Percentiles rank a stretch among this genome's conserved stretches.
Evolutionary conservation across 2,113 vertebrate genomes (phyloP).

Genomic region (Muscicapa adusta): DNA sequence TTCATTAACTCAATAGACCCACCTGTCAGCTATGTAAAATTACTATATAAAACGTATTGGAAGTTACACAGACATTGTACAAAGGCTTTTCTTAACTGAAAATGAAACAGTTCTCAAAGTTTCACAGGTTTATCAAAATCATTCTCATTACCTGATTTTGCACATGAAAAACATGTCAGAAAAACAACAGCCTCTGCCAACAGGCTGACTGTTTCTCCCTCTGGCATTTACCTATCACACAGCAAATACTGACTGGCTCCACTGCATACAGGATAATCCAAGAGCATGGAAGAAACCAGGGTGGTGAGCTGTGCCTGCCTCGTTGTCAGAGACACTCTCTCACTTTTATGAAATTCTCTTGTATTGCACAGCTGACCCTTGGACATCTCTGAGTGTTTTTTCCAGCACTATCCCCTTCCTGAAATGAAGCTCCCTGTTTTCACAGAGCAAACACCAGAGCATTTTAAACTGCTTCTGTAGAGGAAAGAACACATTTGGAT

Average conservation of each 20-base stretch:
- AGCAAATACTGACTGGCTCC: background rate
- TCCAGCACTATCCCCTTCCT: background rate
- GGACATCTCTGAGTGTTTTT: background rate
- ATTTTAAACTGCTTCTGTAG: background rate
- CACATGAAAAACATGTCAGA: background rate
- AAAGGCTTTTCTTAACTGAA: background rate
- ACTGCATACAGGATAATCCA: background rate
- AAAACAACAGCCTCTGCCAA: background rate
- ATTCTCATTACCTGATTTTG: background rate
- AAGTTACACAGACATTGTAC: background rate
- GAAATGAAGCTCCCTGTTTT: background rate
- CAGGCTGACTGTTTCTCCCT: background rate
- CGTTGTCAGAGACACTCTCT: background rate
- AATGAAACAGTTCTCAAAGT: background rate
- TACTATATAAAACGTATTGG: conserved; percentile 16
- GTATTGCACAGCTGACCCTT: background rate
- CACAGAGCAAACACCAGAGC: background rate
- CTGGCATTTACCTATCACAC: background rate
- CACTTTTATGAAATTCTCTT: background rate
- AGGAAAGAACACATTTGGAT: background rate
- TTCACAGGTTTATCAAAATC: conserved; percentile 21
- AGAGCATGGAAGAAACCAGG: background rate
- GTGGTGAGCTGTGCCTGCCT: background rate
- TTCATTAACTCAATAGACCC: conserved; percentile 45
- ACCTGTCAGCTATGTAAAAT: conserved; percentile 64